Evolutionary conservation across 2,888 invertebrate genomes (phyloP).

Genomic region (Colostygia pectinataria): DNA sequence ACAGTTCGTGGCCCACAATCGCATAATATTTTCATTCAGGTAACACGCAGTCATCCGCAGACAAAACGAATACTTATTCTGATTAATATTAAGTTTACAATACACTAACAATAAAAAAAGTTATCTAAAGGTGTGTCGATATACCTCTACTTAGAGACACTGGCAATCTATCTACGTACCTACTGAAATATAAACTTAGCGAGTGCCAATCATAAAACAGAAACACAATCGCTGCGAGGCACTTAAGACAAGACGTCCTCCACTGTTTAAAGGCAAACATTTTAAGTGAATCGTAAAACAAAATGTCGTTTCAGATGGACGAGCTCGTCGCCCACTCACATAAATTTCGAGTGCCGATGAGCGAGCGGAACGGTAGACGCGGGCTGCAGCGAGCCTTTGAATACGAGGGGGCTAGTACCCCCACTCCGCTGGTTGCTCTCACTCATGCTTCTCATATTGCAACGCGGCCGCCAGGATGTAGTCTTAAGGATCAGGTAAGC

Average conservation of each 20-base stretch:
- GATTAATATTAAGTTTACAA: too few species aligned
- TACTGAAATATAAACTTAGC: slow-evolving; percentile 23
- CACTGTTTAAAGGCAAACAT: slow-evolving; percentile 27
- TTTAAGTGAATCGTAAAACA: slow-evolving; percentile 33
- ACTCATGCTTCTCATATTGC: slow-evolving; percentile 71
- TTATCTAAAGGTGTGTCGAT: too few species aligned
- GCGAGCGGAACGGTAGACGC: slow-evolving; percentile 61
- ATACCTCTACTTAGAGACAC: too few species aligned
- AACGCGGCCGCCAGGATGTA: slow-evolving; percentile 69
- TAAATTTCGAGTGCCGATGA: slow-evolving; percentile 68
- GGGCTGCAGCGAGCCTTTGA: slow-evolving; percentile 57
- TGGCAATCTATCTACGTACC: not conserved
- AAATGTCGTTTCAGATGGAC: slow-evolving; percentile 60
- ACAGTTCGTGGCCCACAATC: too few species aligned
- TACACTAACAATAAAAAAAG: too few species aligned
- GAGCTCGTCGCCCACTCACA: slow-evolving; percentile 72
- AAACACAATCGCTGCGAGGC: slow-evolving; percentile 25
- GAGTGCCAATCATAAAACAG: slow-evolving; percentile 26
- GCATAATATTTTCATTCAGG: too few species aligned
- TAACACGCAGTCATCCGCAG: too few species aligned
- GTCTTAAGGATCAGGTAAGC: slow-evolving; percentile 55
- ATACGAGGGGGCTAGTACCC: slow-evolving; percentile 53
- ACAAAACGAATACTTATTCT: too few species aligned
- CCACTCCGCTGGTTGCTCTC: slow-evolving; percentile 64
- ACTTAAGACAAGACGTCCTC: slow-evolving; percentile 25